phyloP scores from a whole-genome alignment of 2,797 vertebrate genomes.

The Poecilia gillii region DNA sequence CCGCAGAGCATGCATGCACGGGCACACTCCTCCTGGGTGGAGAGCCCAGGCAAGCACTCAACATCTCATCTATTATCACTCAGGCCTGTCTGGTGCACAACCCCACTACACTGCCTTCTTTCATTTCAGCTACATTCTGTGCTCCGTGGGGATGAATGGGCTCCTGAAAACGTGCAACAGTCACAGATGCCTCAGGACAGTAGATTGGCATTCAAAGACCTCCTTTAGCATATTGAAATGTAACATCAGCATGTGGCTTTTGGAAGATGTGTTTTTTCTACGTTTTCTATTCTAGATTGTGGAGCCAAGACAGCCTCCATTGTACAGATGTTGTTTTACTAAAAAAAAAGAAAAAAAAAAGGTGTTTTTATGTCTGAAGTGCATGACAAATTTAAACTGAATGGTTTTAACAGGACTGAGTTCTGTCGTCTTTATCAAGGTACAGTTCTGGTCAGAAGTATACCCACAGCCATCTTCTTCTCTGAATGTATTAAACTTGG shows the following conservation, averaged over 20 bases:
- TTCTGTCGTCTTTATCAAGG: background rate
- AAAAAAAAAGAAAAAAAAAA: background rate
- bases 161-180: constrained; percentile 58
- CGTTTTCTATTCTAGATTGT: constrained; percentile 1
- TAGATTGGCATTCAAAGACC: constrained; percentile 28
- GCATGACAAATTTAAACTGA: background rate
- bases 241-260: constrained; percentile 22
- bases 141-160: constrained; percentile 60
- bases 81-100: constrained; percentile 65
- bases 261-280: constrained; percentile 12
- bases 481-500: background rate
- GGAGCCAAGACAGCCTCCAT: background rate
- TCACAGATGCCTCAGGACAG: constrained; percentile 60
- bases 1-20: constrained; percentile 53
- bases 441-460: background rate
- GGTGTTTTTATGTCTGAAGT: background rate
- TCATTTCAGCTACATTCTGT: constrained; percentile 67
- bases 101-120: constrained; percentile 64
- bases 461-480: background rate
- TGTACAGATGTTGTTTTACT: constrained; percentile 6
- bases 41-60: constrained; percentile 70
- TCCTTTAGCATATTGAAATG: constrained; percentile 24
- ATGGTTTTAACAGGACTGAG: background rate
- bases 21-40: constrained; percentile 68
- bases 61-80: constrained; percentile 78